A percentile compares a stretch with the other conserved stretches of the same genome.
Evolutionary conservation across 2,113 vertebrate species (phyloP).

Genomic region (Oncorhynchus tshawytscha): DNA sequence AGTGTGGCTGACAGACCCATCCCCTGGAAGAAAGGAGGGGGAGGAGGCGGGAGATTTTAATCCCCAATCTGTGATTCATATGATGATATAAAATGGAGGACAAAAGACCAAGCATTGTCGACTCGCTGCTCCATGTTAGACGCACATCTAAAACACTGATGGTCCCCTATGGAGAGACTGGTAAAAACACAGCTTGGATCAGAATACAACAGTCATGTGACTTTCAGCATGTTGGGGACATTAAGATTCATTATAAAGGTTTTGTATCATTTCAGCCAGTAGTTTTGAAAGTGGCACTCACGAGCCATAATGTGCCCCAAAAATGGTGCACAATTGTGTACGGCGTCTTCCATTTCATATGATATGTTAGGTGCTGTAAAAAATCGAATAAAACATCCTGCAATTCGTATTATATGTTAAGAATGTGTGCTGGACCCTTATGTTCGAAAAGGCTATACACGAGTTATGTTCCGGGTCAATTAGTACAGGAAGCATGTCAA

Average conservation of each 20-base stretch:
- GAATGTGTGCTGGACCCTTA: constrained; percentile 63
- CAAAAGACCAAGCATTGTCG: constrained; percentile 62
- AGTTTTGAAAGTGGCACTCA: no score
- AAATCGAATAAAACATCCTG: no score
- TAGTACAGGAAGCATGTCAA: no score
- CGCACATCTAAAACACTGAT: constrained; percentile 42
- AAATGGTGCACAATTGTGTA: no score
- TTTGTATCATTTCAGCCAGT: background rate
- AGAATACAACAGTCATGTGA: constrained; percentile 47
- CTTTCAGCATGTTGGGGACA: constrained; percentile 26
- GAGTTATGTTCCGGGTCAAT: no score
- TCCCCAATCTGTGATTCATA: constrained; percentile 72
- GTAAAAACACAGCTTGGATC: constrained; percentile 49
- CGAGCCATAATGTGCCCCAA: no score
- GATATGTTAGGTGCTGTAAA: no score
- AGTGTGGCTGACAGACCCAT: constrained; percentile 52
- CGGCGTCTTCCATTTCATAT: no score
- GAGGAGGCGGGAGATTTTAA: constrained; percentile 22
- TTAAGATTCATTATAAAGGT: constrained; percentile 11
- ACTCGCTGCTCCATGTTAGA: constrained; percentile 33
- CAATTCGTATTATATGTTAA: constrained; percentile 23
- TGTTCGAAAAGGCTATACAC: no score
- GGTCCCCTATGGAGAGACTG: constrained; percentile 46
- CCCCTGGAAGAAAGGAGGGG: constrained; percentile 51
- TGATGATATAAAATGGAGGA: constrained; percentile 75